Evolutionary conservation across 2,797 vertebrate species (phyloP).

Genomic region (Philypnodon macrostomus): DNA sequence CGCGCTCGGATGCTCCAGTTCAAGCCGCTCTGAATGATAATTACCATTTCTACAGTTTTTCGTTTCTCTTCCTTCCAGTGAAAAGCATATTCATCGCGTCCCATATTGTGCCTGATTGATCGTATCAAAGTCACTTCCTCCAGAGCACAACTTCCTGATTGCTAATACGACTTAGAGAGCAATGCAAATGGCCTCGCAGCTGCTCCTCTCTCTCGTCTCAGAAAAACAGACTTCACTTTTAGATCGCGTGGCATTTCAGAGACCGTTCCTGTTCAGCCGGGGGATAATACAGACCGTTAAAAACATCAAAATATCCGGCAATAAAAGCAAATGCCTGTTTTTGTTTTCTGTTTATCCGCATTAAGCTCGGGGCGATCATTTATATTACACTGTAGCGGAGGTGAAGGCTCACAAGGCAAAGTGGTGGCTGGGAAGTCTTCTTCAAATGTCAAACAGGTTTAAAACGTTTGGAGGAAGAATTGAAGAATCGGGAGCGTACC

Average conservation of each 20-base stretch:
- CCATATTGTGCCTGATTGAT: conserved; percentile 54
- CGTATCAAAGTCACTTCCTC: conserved; percentile 58
- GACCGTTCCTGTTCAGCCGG: conserved; percentile 15
- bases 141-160: conserved; percentile 54
- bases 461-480: too few relatives aligned
- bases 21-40: conserved; percentile 46
- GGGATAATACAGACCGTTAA: conserved; percentile 17
- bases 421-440: conserved; percentile 4
- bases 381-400: conserved; percentile 21
- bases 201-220: conserved; percentile 23
- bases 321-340: conserved; percentile 13
- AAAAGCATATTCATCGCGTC: conserved; percentile 53
- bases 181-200: conserved; percentile 53
- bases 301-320: conserved; percentile 21
- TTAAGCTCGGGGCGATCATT: conserved; percentile 19
- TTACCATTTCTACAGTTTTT: conserved; percentile 39
- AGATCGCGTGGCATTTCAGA: conserved; percentile 8
- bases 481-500: too few relatives aligned
- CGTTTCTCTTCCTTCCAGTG: conserved; percentile 25
- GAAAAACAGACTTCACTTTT: conserved; percentile 16
- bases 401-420: conserved; percentile 9
- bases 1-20: conserved; percentile 26
- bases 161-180: conserved; percentile 36
- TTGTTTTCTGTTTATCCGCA: conserved; percentile 17
- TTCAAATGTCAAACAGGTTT: conserved; percentile 16